Base-by-base conservation (phyloP, 2,113 vertebrate species). In the Pterophyllum scalare region DNA sequence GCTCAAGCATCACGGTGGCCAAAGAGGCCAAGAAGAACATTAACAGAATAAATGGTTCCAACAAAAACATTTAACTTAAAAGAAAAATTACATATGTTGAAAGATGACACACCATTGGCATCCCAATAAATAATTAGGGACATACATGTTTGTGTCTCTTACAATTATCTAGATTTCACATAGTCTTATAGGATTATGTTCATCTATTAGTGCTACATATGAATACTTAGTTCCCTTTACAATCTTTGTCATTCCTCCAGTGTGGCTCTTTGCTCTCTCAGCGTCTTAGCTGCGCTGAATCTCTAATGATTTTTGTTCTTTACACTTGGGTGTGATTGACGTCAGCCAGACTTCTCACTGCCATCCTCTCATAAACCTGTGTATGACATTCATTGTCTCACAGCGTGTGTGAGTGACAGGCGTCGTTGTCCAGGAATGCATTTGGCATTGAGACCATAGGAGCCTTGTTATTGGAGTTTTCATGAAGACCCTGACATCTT, bases 301-400 rank as follows among this genome's bases (percentile, higher is more conserved):
- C 64, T 91, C 87, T 95, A 94, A 94, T 94, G 88, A 85, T 89
- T 84, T 81, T 90, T 92, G 83, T 80, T 89, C 81, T 89, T 93
- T 77, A 79, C 91, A 94, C 89, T 83, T 67, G 5, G 10, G 82
- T 91, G 91, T 89, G 80, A 91, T 91, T 94, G 91, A 95, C 93
- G 90, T 96, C 94, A 95, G 77, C 72, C 14, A 22, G 28, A 79
- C 79, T 83, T 87, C 89, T 93, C 76, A 75, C 84, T n/a, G 75
- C 74, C 59, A 78, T 88, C 83, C 65, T 86, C 82, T 89, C 81
- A 81, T 86, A 88, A 90, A 93, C 83, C 82, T 82, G 77, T 38
- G 62, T 80, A 70, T 86, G 84, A 87, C 60, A 79, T 80, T 83
- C 65, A n/a, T 75, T 86, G 70, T 65, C 61, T 65, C 26, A 5